phyloP scores from a whole-genome alignment of 2,113 vertebrate genomes.

The Tachysurus fulvidraco region DNA sequence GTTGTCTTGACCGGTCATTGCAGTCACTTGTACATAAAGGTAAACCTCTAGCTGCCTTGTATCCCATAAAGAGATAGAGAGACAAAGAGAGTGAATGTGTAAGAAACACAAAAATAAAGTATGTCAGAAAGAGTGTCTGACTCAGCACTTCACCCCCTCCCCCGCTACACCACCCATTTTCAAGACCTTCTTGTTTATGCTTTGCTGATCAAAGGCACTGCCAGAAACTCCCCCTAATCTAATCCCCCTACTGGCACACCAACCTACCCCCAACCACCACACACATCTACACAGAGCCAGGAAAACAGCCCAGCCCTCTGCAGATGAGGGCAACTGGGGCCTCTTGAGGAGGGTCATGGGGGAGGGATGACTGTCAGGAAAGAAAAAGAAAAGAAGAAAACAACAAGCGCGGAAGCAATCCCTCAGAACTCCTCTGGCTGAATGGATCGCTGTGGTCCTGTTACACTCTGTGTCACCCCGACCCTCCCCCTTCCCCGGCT shows the following conservation, averaged over 20 bases:
- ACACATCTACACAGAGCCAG: constrained; percentile 65
- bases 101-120: constrained; percentile 29
- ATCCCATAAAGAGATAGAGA: constrained; percentile 48
- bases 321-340: constrained; percentile 67
- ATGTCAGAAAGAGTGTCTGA: constrained; percentile 63
- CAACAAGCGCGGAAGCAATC: constrained; percentile 68
- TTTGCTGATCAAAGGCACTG: constrained; percentile 89
- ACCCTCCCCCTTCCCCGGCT: constrained; percentile 65
- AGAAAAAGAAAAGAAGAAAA: constrained; percentile 40
- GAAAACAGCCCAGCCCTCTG: constrained; percentile 74
- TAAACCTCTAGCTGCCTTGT: constrained; percentile 64
- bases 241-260: constrained; percentile 59
- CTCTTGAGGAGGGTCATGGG: constrained; percentile 77
- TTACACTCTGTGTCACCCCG: constrained; percentile 69
- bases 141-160: constrained; percentile 79
- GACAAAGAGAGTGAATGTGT: constrained; percentile 6
- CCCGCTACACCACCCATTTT: constrained; percentile 82
- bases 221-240: constrained; percentile 73
- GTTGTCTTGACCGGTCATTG: not conserved
- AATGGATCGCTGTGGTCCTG: constrained; percentile 73
- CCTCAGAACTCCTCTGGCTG: constrained; percentile 74
- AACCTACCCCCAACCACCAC: constrained; percentile 68
- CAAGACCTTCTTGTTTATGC: constrained; percentile 86
- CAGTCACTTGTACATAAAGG: constrained; percentile 40
- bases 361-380: constrained; percentile 62